A percentile compares a stretch with the other conserved stretches of the same genome.
Evolutionary conservation across 2,888 invertebrate genomes (phyloP).

Genomic region (Gandaritis pyraliata): DNA sequence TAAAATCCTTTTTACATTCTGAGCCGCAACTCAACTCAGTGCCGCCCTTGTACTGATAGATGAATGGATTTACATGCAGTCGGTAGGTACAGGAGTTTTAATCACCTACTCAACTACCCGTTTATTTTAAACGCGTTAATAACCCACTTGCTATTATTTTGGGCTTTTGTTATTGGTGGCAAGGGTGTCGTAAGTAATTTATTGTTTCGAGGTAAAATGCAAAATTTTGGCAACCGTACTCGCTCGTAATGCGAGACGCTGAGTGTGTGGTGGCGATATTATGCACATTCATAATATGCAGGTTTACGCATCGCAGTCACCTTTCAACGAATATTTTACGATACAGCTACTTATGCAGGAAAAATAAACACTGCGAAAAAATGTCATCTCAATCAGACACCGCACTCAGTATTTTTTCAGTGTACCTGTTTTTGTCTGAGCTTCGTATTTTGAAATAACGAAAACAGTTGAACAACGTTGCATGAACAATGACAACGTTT

Average conservation of each 20-base stretch:
- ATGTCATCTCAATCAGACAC: too few species aligned
- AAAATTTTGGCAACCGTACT: constrained; percentile 60
- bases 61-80: constrained; percentile 2
- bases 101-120: constrained; percentile 21
- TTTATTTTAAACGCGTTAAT: constrained; percentile 30
- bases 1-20: background rate
- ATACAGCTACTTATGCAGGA: constrained; percentile 7
- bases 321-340: constrained; percentile 29
- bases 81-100: constrained; percentile 7
- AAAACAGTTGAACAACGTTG: too few species aligned
- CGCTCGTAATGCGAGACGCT: constrained; percentile 54
- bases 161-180: constrained; percentile 40
- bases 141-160: constrained; percentile 34
- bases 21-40: background rate
- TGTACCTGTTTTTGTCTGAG: too few species aligned
- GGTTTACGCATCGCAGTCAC: constrained; percentile 43
- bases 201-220: constrained; percentile 53
- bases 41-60: background rate
- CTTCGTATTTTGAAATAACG: too few species aligned
- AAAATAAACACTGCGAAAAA: background rate
- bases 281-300: constrained; percentile 55
- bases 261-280: constrained; percentile 55
- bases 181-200: constrained; percentile 45
- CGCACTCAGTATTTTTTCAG: too few species aligned
- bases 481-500: background rate